Percentiles rank a stretch among this genome's conserved stretches.
phyloP scores from a whole-genome alignment of 2,888 invertebrate species.

The Ephialtes manifestator region DNA sequence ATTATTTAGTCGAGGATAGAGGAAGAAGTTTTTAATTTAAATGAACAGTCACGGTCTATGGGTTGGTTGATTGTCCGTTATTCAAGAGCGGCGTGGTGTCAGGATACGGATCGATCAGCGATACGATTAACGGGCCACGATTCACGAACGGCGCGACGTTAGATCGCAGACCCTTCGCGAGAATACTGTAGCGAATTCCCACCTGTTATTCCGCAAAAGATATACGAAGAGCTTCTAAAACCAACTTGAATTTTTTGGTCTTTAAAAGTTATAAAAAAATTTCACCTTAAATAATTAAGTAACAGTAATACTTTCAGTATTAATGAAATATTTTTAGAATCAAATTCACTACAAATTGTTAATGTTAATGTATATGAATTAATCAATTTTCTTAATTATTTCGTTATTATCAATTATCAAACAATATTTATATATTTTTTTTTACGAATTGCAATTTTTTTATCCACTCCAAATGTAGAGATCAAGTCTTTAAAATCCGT shows the following conservation, averaged over 20 bases:
- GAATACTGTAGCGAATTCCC: slow-evolving; percentile 11
- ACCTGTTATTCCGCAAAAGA: background rate
- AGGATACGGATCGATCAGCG: slow-evolving; percentile 31
- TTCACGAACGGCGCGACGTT: slow-evolving; percentile 8
- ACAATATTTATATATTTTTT: too few species aligned
- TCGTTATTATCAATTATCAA: too few species aligned
- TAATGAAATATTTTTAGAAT: too few species aligned
- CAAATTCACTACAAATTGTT: too few species aligned
- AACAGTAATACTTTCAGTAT: too few species aligned
- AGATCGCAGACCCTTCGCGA: background rate
- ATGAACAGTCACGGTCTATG: slow-evolving; percentile 69
- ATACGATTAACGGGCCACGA: slow-evolving; percentile 43
- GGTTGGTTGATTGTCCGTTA: slow-evolving; percentile 64
- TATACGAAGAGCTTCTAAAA: background rate
- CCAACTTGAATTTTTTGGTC: background rate
- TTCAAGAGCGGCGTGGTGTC: slow-evolving; percentile 58
- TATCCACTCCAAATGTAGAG: too few species aligned
- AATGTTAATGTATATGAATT: too few species aligned
- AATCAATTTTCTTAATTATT: too few species aligned
- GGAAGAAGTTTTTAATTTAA: slow-evolving; percentile 68
- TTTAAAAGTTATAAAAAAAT: too few species aligned
- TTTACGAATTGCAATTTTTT: too few species aligned
- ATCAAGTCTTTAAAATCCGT: background rate
- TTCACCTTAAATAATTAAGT: too few species aligned
- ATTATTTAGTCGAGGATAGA: slow-evolving; percentile 66